A percentile compares a stretch with the other conserved stretches of the same genome.
These are phyloP conservation scores for Hyperoodon ampullatus DNA, from an alignment of 2,113 vertebrate genomes.

Conservation along the genomic window DNA sequence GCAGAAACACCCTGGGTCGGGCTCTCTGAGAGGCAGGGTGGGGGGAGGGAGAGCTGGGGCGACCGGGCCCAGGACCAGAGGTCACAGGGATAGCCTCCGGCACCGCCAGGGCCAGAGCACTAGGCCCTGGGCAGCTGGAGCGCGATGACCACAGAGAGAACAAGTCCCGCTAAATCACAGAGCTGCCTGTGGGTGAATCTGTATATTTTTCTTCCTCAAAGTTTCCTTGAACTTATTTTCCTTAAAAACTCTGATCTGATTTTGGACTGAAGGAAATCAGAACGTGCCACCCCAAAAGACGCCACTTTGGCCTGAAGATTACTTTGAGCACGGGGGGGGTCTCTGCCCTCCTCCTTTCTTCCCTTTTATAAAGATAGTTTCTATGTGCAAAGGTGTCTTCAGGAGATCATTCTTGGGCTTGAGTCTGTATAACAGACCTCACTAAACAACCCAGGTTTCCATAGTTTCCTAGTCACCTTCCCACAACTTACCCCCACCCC, in stretches of 20 bases:
- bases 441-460: accelerated
- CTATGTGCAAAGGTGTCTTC: background rate
- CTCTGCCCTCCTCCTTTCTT: background rate
- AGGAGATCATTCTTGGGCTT: too few species aligned
- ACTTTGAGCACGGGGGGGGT: background rate
- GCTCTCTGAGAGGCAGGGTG: background rate
- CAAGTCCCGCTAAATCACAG: background rate
- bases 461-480: background rate
- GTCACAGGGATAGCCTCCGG: accelerated
- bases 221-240: background rate
- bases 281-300: background rate
- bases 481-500: background rate
- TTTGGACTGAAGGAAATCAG: background rate
- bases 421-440: background rate
- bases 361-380: background rate
- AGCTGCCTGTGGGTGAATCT: accelerated
- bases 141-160: background rate
- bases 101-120: accelerated
- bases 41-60: background rate
- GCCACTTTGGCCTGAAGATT: background rate
- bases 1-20: background rate
- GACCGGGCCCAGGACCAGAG: accelerated
- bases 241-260: background rate
- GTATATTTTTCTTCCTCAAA: accelerated
- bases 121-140: background rate